Conservation (phyloP, 2,113 vertebrate species). For the Hoplias malabaricus region DNA sequence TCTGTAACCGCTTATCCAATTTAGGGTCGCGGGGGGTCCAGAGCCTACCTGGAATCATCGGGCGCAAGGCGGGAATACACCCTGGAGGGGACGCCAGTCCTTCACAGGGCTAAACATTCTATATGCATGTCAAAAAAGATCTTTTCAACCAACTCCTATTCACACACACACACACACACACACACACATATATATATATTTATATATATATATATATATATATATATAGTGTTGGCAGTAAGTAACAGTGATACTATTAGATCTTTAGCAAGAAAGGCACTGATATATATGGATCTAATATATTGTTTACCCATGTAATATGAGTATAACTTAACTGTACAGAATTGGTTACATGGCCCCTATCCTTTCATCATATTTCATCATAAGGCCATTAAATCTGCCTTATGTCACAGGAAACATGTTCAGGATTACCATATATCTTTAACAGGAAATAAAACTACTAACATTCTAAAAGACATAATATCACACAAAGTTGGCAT, state of each 20-base stretch:
- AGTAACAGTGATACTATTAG: constrained; percentile 25
- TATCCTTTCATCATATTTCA: constrained; percentile 54
- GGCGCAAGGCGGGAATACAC: no score
- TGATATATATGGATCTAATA: constrained; percentile 68
- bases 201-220: no score
- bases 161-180: no score
- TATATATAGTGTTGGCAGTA: not conserved
- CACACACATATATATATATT: no score
- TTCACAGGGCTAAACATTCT: no score
- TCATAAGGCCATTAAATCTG: constrained; percentile 56
- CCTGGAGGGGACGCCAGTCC: no score
- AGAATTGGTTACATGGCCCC: constrained; percentile 53
- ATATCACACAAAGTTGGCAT: constrained; percentile 10
- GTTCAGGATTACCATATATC: constrained; percentile 46
- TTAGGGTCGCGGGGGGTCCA: no score
- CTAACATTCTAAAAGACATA: not conserved
- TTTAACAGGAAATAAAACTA: not conserved
- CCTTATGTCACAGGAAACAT: constrained; percentile 37
- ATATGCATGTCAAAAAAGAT: not conserved
- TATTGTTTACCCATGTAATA: constrained; percentile 59
- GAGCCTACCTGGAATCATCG: no score
- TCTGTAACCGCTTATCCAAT: no score
- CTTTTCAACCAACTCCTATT: constrained; percentile 18
- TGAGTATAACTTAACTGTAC: constrained; percentile 59
- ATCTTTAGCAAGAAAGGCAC: constrained; percentile 50